Evolutionary conservation across 2,888 invertebrate genomes (phyloP), one percentile per base, ranked within the genome.

Genomic region (Dastarcus helophoroides): DNA sequence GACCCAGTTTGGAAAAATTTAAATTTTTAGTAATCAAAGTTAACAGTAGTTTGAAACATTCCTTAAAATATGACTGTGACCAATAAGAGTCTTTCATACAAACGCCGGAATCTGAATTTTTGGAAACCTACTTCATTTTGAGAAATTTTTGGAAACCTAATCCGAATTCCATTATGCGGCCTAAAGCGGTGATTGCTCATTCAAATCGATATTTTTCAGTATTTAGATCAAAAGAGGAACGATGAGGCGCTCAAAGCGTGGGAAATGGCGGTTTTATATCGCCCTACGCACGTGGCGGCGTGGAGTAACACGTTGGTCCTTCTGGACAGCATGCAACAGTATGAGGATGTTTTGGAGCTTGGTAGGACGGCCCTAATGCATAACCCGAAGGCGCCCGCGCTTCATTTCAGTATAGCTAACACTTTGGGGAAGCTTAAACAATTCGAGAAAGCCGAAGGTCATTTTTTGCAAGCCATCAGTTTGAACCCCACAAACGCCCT

Each of bases 261-360:
- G 91, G 69, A 73, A 45, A 76, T 79, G 54, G 85, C 94, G 2
- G 84, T 86, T 1, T 58, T 66, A 31, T 67, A 81, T 33, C 80
- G 82, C 51, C 78, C 83, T 0, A 73, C 71, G 1, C 91, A 94
- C 56, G 68, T 73, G 4, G 75, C 82, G 40, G 86, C 94, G 0
- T 95, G 95, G 95, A 85, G 82, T 25, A 97, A 95, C 54, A 73
- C 86, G 51, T 66, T 94, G 29, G 80, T 93, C 4, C 69, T 93
- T 46, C 61, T 86, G 34, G 89, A 90, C 54, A 79, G 79, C 64
- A 58, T 54, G 40, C 45, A 53, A 32, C 43, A 46, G 16, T 58
- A 54, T 30, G 69, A 77, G 7, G 72, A 77, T 51, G 89, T 88
- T 2, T 60, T 85, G 31, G 64, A 71, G 37, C 56, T 80, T 29